phyloP scores from a whole-genome alignment of 1,140 invertebrate species.

The Drosophila leontia region DNA sequence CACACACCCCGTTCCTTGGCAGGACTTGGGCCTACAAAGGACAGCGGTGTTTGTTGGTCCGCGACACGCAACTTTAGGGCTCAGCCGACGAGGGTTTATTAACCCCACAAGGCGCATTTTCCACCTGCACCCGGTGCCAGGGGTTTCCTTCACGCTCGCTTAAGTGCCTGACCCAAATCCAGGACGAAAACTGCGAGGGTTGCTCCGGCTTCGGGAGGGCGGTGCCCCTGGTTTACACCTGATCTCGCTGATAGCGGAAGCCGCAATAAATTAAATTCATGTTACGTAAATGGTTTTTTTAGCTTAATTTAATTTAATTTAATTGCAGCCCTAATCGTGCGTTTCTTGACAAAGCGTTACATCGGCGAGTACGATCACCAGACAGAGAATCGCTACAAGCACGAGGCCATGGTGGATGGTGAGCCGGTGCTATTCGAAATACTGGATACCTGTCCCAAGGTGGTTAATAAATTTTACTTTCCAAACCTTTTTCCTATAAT shows the following conservation, averaged over 20 bases:
- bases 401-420: slow-evolving; percentile 95
- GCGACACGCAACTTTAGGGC: slow-evolving; percentile 74
- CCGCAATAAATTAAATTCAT: slow-evolving; percentile 59
- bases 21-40: slow-evolving; percentile 24
- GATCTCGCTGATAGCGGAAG: slow-evolving; percentile 32
- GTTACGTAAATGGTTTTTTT: slow-evolving; percentile 52
- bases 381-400: slow-evolving; percentile 96
- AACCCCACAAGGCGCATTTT: slow-evolving; percentile 65
- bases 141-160: slow-evolving; percentile 54
- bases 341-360: slow-evolving; percentile 94
- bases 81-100: slow-evolving; percentile 62
- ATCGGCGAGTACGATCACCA: slow-evolving; percentile 98
- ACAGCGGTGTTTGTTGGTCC: slow-evolving; percentile 62
- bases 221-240: slow-evolving; percentile 68
- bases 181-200: slow-evolving; percentile 26
- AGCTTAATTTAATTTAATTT: slow-evolving; percentile 54
- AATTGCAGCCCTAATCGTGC: slow-evolving; percentile 93
- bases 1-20: slow-evolving; percentile 1
- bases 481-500: not conserved
- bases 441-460: slow-evolving; percentile 92
- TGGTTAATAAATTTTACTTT: slow-evolving; percentile 7
- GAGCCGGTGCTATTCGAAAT: slow-evolving; percentile 97
- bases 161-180: slow-evolving; percentile 71
- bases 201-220: slow-evolving; percentile 33
- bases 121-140: slow-evolving; percentile 48